Evolutionary conservation across 2,113 vertebrate genomes (phyloP).

Genomic region (Salvelinus sp.): DNA sequence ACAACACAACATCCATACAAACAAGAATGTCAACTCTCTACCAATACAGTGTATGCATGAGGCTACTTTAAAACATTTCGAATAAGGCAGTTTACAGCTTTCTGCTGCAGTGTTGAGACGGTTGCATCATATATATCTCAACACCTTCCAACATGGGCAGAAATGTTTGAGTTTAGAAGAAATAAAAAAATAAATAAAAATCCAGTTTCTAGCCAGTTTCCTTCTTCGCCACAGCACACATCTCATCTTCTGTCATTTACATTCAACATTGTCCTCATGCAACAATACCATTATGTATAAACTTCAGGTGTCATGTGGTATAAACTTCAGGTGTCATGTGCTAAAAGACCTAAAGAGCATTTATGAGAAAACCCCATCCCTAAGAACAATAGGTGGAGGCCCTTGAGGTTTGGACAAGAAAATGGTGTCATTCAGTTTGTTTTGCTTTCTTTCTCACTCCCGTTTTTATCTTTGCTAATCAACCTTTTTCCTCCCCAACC

Average conservation of each 20-base stretch:
- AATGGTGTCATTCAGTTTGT: constrained; percentile 80
- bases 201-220: constrained; percentile 65
- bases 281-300: constrained; percentile 72
- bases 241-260: constrained; percentile 51
- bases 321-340: constrained; percentile 55
- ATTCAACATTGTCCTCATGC: constrained; percentile 70
- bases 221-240: constrained; percentile 69
- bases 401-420: constrained; percentile 68
- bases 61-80: constrained; percentile 24
- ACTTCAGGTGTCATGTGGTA: constrained; percentile 56
- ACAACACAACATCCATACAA: constrained; percentile 24
- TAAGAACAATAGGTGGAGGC: constrained; percentile 56
- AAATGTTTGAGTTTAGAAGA: constrained; percentile 33
- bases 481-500: constrained; percentile 88
- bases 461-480: constrained; percentile 65
- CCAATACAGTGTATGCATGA: constrained; percentile 33
- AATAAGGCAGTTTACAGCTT: constrained; percentile 60
- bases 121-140: constrained; percentile 58
- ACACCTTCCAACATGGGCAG: constrained; percentile 66
- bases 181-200: constrained; percentile 66
- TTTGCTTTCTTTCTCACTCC: constrained; percentile 29
- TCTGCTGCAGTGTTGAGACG: constrained; percentile 64
- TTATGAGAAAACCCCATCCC: constrained; percentile 54
- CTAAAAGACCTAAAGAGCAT: constrained; percentile 63
- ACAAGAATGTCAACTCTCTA: constrained; percentile 48